These are phyloP conservation scores for Diaprepes abbreviatus DNA, from an alignment of 2,888 invertebrate species.

Conservation along the genomic window DNA sequence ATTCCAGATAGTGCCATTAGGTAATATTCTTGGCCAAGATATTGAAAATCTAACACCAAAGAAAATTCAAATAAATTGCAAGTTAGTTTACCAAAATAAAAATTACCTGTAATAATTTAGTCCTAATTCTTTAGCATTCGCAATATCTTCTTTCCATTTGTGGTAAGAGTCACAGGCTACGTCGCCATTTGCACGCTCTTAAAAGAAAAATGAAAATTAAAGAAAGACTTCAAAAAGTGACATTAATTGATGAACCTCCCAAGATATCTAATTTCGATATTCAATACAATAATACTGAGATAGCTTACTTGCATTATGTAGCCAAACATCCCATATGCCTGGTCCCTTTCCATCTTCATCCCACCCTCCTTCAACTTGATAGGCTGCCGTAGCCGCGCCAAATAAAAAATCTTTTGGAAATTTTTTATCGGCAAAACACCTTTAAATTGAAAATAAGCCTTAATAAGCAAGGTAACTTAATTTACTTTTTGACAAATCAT, in stretches of 20 bases:
- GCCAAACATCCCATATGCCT: conserved; percentile 43
- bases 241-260: too few species aligned
- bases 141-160: conserved; percentile 41
- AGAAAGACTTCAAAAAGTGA: too few species aligned
- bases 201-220: too few species aligned
- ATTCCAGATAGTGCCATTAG: conserved; percentile 33
- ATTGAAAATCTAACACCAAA: conserved; percentile 42
- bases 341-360: conserved; percentile 47
- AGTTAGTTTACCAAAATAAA: background rate
- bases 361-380: conserved; percentile 38
- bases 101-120: conserved; percentile 29
- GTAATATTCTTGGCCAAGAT: conserved; percentile 42
- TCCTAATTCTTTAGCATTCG: conserved; percentile 30
- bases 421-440: conserved; percentile 15
- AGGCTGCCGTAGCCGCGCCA: conserved; percentile 37
- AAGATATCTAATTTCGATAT: too few species aligned
- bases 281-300: too few species aligned
- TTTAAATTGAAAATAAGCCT: too few species aligned
- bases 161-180: conserved; percentile 43
- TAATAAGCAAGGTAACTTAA: too few species aligned
- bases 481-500: too few species aligned
- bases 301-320: conserved; percentile 30
- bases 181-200: conserved; percentile 28
- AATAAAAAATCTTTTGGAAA: conserved; percentile 34
- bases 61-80: too few species aligned